Conservation (phyloP, 2,797 vertebrate genomes). For the Myotis findleyi region DNA sequence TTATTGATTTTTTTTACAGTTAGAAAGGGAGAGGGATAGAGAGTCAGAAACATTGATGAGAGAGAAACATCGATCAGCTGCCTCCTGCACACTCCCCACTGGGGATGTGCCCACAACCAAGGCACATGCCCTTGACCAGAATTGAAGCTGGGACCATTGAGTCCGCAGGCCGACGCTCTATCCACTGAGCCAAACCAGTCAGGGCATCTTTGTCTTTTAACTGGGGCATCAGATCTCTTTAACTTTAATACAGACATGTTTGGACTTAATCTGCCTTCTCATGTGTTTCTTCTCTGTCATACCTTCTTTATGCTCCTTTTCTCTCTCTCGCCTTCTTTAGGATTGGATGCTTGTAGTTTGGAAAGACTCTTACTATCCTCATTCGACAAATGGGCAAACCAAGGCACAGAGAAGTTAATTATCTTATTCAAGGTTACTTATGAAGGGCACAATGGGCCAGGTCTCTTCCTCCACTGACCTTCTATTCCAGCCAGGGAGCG, state of each 20-base stretch:
- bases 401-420: not conserved
- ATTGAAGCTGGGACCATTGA: too few species aligned
- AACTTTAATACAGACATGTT: not conserved
- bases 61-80: too few species aligned
- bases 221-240: not conserved
- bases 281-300: not conserved
- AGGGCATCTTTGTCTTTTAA: not conserved
- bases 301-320: not conserved
- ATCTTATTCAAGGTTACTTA: not conserved
- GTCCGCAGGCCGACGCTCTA: too few species aligned
- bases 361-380: not conserved
- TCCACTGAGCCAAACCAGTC: too few species aligned
- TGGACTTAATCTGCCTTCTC: not conserved
- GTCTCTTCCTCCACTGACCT: not conserved
- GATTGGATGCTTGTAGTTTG: not conserved
- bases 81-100: too few species aligned
- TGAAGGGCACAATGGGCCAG: not conserved
- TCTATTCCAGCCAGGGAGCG: not conserved
- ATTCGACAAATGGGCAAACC: not conserved
- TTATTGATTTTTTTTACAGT: too few species aligned
- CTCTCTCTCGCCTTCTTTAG: not conserved
- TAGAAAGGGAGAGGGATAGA: too few species aligned
- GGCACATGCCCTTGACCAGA: too few species aligned
- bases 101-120: too few species aligned
- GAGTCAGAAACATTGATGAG: too few species aligned